Evolutionary conservation across 2,797 vertebrate species (phyloP), one percentile per base, ranked within the genome.

Genomic region (Ispidina lecontei): DNA sequence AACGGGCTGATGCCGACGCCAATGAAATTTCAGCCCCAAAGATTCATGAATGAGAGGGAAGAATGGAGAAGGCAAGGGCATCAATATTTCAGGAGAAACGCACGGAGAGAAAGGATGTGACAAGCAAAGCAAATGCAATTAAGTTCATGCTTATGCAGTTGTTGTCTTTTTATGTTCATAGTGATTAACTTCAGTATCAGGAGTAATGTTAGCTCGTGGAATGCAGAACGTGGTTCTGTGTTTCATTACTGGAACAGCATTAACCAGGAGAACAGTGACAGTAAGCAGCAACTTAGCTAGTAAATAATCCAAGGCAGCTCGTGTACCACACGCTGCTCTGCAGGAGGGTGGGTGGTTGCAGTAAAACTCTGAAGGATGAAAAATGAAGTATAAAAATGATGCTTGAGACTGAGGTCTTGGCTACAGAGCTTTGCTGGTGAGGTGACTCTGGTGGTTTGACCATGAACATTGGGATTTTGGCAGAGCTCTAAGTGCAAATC

Each of bases 81-180:
- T 70, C 29, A 41, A 17, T 44, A 14, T 37, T 92, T 84, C 21
- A 37, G 69, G 78, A 51, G 43, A 82, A 84, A 51, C 25, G 3
- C 31, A 78, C 17, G 41, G 58, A 84, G 13, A 59, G 29, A 68
- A 93, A 76, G 22, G 8, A 31, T 69, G 35, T 90, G 46, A 77
- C 25, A 59, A 33, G 55, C 70, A 62, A 86, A 33, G 39, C 16
- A 81, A 58, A 81, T 35, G 26, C 52, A 68, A 33, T 80, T 71
- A 88, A 67, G 33, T 46, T n/a, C 60, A 14, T 0, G 0, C 28
- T 78, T 37, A 49, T 3, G 7, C 16, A 54, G 37, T 25, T 68
- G 51, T 64, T 59, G 21, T 76, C 14, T 74, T 86, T 89, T 86
- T 84, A 43, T 74, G 60, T 64, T 85, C 19, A 12, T 63, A 62